Conservation (phyloP, 2,113 vertebrate genomes). For the Machaerirhynchus nigripectus region DNA sequence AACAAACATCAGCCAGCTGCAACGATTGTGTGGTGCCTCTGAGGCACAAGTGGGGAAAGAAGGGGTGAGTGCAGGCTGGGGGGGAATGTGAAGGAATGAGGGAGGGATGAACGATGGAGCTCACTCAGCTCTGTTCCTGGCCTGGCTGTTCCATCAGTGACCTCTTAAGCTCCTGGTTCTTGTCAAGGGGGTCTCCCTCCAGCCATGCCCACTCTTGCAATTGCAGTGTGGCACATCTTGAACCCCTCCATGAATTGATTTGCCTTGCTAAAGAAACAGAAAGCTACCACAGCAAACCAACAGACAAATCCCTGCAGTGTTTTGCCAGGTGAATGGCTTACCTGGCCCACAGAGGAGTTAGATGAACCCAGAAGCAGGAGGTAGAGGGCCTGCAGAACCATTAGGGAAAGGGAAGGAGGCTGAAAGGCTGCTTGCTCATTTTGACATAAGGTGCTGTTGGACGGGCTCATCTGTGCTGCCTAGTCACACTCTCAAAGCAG, state of each 20-base stretch:
- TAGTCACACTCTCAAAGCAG: neutral
- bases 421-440: neutral
- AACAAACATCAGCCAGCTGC: neutral
- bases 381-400: neutral
- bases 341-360: neutral
- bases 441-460: neutral
- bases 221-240: neutral
- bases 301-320: neutral
- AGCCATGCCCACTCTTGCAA: neutral
- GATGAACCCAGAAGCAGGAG: neutral
- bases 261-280: neutral
- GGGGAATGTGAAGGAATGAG: neutral
- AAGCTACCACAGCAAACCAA: neutral
- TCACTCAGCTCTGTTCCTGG: neutral
- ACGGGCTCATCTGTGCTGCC: neutral
- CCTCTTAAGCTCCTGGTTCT: neutral
- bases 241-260: neutral
- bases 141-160: neutral
- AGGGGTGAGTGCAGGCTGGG: too few species aligned
- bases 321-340: neutral
- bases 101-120: neutral
- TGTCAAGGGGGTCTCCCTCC: neutral
- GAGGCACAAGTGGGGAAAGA: neutral
- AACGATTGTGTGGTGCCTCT: fast-evolving
- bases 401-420: neutral